phyloP scores from a whole-genome alignment of 2,113 vertebrate species.

The Xenopus tropicalis region DNA sequence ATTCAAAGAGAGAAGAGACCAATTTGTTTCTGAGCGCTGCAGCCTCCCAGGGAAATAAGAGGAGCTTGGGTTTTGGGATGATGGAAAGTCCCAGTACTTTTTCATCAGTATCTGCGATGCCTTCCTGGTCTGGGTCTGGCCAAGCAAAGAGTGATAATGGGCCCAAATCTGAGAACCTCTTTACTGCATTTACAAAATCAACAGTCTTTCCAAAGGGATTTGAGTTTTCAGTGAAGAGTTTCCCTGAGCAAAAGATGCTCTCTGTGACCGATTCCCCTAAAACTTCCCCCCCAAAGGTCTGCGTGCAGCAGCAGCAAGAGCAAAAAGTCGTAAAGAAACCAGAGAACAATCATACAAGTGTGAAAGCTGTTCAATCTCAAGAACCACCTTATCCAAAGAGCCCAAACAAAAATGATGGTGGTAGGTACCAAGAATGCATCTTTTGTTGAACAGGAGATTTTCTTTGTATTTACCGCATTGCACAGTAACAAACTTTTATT shows the following conservation, averaged over 20 bases:
- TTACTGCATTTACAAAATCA: conserved; percentile 47
- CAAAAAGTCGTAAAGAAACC: background rate
- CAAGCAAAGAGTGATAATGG: conserved; percentile 45
- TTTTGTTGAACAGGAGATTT: too few relatives aligned
- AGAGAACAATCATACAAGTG: background rate
- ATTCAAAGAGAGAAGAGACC: background rate
- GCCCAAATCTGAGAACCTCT: conserved; percentile 48
- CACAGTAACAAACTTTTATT: too few relatives aligned
- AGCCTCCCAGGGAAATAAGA: conserved; percentile 17
- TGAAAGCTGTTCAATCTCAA: background rate
- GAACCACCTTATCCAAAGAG: background rate
- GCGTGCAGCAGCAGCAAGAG: background rate
- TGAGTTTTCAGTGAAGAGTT: conserved; percentile 48
- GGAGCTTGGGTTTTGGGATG: conserved; percentile 7
- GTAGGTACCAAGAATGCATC: background rate
- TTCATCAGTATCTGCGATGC: conserved; percentile 28
- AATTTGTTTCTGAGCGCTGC: conserved; percentile 36
- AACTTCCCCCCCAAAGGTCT: background rate
- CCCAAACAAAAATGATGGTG: conserved; percentile 25
- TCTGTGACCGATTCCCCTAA: conserved; percentile 18
- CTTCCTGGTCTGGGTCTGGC: conserved; percentile 37
- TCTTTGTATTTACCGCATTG: too few relatives aligned
- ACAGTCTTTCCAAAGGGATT: conserved; percentile 51
- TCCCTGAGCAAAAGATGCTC: conserved; percentile 35
- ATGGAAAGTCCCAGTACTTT: background rate